Percentiles rank a stretch among this genome's conserved stretches.
These are phyloP conservation scores for Melanaphis sacchari DNA, from an alignment of 1,140 invertebrate species.

Conservation along the genomic window DNA sequence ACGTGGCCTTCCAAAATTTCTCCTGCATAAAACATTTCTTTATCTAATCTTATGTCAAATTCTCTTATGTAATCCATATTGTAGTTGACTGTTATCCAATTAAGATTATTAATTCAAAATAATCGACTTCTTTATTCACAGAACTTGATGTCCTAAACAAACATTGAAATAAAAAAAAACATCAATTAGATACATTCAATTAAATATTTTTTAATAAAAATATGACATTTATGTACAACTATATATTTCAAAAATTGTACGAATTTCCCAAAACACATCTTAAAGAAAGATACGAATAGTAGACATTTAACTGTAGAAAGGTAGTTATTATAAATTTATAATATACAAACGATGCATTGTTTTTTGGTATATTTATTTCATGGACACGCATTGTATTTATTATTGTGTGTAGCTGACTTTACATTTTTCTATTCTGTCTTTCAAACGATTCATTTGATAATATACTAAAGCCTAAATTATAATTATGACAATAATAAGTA, in stretches of 20 bases:
- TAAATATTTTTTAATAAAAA: not conserved
- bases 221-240: not conserved
- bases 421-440: not conserved
- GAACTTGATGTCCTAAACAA: not conserved
- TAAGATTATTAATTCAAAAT: conserved; percentile 4
- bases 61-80: conserved; percentile 80
- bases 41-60: conserved; percentile 80
- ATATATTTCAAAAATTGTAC: not conserved
- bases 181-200: not conserved
- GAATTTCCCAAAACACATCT: not conserved
- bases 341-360: not conserved
- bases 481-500: not conserved
- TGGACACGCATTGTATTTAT: not conserved
- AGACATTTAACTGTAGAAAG: not conserved
- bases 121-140: not conserved
- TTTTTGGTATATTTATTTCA: not conserved
- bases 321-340: not conserved
- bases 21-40: conserved; percentile 80
- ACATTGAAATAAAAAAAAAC: not conserved
- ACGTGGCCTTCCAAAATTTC: conserved; percentile 75
- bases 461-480: not conserved
- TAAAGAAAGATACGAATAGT: not conserved
- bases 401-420: not conserved
- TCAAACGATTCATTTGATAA: not conserved
- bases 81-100: not conserved